Evolutionary conservation across 53 echinoderm and acorn worm genomes (phyloP).

Genomic region (Astropecten irregularis): DNA sequence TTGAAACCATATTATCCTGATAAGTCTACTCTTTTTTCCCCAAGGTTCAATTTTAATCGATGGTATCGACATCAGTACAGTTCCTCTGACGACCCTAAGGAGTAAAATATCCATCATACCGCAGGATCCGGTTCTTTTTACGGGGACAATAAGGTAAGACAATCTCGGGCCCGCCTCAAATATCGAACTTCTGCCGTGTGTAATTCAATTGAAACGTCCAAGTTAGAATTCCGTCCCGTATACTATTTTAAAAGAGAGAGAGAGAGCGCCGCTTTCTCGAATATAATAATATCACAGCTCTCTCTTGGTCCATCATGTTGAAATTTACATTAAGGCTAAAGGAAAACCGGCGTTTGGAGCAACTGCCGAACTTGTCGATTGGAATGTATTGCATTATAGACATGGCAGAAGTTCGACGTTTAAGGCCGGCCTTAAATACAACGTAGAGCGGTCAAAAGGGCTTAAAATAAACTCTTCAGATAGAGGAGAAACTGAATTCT

Average conservation of each 20-base stretch:
- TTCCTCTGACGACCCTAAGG: conserved; percentile 51
- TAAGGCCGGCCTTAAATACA: no score
- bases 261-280: not conserved
- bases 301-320: no score
- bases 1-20: not conserved
- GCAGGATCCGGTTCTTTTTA: conserved; percentile 56
- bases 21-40: not conserved
- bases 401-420: no score
- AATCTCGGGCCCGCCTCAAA: not conserved
- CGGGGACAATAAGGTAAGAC: conserved; percentile 49
- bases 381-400: no score
- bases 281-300: no score
- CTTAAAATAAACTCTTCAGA: not conserved
- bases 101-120: conserved; percentile 52
- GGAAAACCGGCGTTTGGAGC: no score
- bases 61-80: conserved; percentile 50
- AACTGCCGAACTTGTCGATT: no score
- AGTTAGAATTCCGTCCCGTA: no score
- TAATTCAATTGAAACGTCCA: not conserved
- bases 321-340: no score
- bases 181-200: no score
- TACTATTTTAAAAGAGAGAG: not conserved
- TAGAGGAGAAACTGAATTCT: no score
- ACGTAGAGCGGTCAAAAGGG: not conserved
- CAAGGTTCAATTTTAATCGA: conserved; percentile 59